Conservation (phyloP, 2,113 vertebrate genomes). For the Daboia siamensis region DNA sequence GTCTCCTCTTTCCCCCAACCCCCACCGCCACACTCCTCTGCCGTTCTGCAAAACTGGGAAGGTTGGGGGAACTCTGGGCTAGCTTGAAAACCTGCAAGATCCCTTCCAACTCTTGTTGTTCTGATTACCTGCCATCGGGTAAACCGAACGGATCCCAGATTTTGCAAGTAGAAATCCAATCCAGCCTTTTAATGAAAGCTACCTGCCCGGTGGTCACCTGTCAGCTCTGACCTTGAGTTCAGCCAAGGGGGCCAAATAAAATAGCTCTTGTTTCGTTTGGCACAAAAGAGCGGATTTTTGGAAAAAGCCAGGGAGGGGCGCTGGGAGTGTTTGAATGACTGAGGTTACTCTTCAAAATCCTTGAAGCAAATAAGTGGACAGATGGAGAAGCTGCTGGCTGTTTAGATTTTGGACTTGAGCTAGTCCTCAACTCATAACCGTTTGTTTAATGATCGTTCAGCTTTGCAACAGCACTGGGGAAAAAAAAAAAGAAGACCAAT, state of each 20-base stretch:
- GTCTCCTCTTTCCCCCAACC: too few species aligned
- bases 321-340: neutral
- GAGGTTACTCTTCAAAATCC: neutral
- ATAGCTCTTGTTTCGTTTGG: neutral
- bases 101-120: too few species aligned
- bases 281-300: neutral
- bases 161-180: neutral
- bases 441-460: neutral
- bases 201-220: neutral
- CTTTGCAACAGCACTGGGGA: too few species aligned
- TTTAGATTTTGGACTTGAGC: neutral
- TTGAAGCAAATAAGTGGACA: neutral
- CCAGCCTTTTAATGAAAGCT: neutral
- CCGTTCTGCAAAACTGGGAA: too few species aligned
- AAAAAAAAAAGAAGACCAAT: too few species aligned
- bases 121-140: too few species aligned
- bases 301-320: neutral
- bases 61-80: too few species aligned
- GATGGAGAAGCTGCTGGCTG: neutral
- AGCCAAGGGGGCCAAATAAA: neutral
- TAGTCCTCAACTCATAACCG: neutral
- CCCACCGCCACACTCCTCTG: too few species aligned
- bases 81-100: too few species aligned
- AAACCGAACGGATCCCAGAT: neutral
- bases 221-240: neutral